phyloP scores from a whole-genome alignment of 1,140 invertebrate species.

The Rhopalosiphum padi region DNA sequence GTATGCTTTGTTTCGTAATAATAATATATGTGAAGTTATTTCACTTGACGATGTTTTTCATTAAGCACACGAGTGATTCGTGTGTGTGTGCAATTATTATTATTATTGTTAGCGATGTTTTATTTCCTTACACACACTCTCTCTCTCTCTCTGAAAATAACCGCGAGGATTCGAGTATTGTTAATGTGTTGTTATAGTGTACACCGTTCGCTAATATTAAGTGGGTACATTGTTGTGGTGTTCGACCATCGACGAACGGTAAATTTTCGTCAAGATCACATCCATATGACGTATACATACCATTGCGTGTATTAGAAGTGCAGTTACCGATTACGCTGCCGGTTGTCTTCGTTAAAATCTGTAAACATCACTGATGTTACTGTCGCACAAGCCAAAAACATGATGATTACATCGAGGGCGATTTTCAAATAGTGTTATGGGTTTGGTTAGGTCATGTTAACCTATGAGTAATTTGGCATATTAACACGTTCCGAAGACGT shows the following conservation, averaged over 20 bases:
- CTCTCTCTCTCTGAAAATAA: not conserved
- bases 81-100: not conserved
- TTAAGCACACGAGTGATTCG: not conserved
- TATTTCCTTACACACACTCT: not conserved
- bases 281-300: not conserved
- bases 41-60: not conserved
- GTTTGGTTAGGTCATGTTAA: not conserved
- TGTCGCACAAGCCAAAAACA: not conserved
- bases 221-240: not conserved
- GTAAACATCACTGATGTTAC: not conserved
- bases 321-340: not conserved
- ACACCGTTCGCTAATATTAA: not conserved
- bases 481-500: not conserved
- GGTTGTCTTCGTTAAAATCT: not conserved
- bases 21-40: not conserved
- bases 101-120: slow-evolving; percentile 8
- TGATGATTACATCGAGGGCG: not conserved
- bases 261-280: not conserved
- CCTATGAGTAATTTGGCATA: not conserved
- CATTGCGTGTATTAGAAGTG: not conserved
- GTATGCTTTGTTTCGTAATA: not conserved
- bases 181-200: slow-evolving; percentile 1
- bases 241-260: not conserved
- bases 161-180: not conserved
- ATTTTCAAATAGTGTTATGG: not conserved